Evolutionary conservation across 2,797 vertebrate species (phyloP), one percentile per base, ranked within the genome.

Genomic region (Meda fulgida): DNA sequence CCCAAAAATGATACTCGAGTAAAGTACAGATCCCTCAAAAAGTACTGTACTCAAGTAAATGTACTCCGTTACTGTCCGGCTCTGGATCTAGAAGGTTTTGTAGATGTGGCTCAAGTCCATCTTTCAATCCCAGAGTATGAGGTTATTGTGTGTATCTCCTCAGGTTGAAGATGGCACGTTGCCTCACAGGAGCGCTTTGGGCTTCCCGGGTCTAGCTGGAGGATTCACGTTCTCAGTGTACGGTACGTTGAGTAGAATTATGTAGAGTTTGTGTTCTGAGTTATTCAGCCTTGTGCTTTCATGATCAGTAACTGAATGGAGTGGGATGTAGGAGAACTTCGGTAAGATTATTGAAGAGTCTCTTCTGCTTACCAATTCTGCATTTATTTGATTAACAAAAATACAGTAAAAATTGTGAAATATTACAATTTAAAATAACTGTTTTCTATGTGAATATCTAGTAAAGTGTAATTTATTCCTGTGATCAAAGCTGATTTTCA

Each of bases 201-300:
- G 97, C 18, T 97, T 97, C 88, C 97, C 97, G 3, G 98, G 98
- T 83, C 90, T 99, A 87, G 97, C 97, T 75, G 98, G 98, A 92
- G 97, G 98, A 36, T 99, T 99, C 91, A 98, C 96, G 77, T 99
- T 97, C 81, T 97, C 96, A 9, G 94, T 99, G 90, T 98, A 99
- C 69, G 97, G 97, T 98, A 91, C 87, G 92, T 75, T 16, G 55
- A 48, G 14, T 34, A 38, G 16, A 29, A 18, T 43, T 58, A 31
- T 82, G 23, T 11, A 69, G 63, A 4, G 46, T 53, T 11, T 58
- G 43, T 77, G 21, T 29, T n/a, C 16, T 43, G 31, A 31, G 10
- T 69, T 29, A 18, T 34, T 70, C 34, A 26, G 48, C 29, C 18
- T 18, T 84, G 51, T 40, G 81, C 16, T 70, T 58, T 81, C 1